Conservation (phyloP, 2,888 invertebrate species). For the Prosopocoilus inquinatus region DNA sequence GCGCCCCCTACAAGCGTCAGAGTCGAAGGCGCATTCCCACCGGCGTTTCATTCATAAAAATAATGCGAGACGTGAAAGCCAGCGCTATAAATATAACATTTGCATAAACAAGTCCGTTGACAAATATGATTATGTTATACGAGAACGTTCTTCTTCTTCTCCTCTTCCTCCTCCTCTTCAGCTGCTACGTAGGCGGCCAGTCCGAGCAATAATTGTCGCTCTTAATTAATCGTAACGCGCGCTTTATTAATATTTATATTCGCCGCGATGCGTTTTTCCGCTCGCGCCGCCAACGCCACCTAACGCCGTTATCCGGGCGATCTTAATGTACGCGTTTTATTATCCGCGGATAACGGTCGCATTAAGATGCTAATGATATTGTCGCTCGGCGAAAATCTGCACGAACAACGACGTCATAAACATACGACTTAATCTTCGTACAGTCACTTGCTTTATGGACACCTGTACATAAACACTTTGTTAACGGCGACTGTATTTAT, state of each 20-base stretch:
- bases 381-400: too few relatives aligned
- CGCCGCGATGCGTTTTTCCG: background rate
- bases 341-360: too few relatives aligned
- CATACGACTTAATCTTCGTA: too few relatives aligned
- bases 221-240: background rate
- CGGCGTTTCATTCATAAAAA: constrained; percentile 9
- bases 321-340: too few relatives aligned
- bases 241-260: background rate
- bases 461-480: too few relatives aligned
- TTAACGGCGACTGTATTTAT: too few relatives aligned
- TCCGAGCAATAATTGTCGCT: background rate
- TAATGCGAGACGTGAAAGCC: constrained; percentile 5
- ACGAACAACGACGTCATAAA: too few relatives aligned
- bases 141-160: background rate
- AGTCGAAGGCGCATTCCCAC: background rate
- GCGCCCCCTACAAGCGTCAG: background rate
- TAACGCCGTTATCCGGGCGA: too few relatives aligned
- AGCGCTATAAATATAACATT: constrained; percentile 19
- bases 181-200: background rate
- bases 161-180: background rate
- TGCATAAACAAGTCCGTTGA: constrained; percentile 33
- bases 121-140: constrained; percentile 20
- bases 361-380: too few relatives aligned
- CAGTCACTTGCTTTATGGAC: too few relatives aligned
- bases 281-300: too few relatives aligned